A percentile compares a stretch with the other conserved stretches of the same genome.
These are phyloP conservation scores for Esperia sulphurella DNA, from an alignment of 2,888 invertebrate genomes.

Conservation along the genomic window DNA sequence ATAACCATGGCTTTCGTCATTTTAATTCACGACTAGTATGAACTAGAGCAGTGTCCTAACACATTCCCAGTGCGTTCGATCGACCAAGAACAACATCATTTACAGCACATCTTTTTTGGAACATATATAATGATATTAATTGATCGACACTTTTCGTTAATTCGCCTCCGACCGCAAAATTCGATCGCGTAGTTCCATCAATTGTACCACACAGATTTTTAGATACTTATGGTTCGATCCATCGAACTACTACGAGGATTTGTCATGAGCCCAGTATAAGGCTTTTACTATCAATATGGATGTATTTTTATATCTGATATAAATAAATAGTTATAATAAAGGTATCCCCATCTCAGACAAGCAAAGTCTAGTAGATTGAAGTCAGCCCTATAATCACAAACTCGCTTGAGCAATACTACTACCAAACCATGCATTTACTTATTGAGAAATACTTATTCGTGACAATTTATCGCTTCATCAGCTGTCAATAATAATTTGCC, in stretches of 20 bases:
- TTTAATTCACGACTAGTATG: not conserved
- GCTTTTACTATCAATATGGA: too few relatives aligned
- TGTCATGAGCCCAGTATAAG: too few relatives aligned
- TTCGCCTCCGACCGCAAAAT: too few relatives aligned
- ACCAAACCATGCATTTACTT: not conserved
- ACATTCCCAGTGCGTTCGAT: slow-evolving; percentile 3
- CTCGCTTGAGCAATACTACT: not conserved
- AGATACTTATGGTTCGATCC: too few relatives aligned
- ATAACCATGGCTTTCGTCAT: slow-evolving; percentile 6
- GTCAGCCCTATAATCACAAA: too few relatives aligned
- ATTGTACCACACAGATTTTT: too few relatives aligned
- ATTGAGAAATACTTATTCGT: slow-evolving; percentile 6
- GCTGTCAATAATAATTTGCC: slow-evolving; percentile 8
- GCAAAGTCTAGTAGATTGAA: too few relatives aligned
- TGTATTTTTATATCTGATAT: too few relatives aligned
- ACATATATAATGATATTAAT: slow-evolving; percentile 1
- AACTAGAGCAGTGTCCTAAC: slow-evolving; percentile 2
- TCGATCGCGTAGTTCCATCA: too few relatives aligned
- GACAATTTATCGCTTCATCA: slow-evolving; percentile 9
- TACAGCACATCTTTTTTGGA: not conserved
- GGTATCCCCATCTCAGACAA: too few relatives aligned
- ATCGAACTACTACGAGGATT: too few relatives aligned
- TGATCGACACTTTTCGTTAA: not conserved
- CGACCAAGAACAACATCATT: slow-evolving; percentile 1
- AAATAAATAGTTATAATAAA: too few relatives aligned